Conservation (phyloP, 1,140 invertebrate species). For the Andrena cerasifolii region DNA sequence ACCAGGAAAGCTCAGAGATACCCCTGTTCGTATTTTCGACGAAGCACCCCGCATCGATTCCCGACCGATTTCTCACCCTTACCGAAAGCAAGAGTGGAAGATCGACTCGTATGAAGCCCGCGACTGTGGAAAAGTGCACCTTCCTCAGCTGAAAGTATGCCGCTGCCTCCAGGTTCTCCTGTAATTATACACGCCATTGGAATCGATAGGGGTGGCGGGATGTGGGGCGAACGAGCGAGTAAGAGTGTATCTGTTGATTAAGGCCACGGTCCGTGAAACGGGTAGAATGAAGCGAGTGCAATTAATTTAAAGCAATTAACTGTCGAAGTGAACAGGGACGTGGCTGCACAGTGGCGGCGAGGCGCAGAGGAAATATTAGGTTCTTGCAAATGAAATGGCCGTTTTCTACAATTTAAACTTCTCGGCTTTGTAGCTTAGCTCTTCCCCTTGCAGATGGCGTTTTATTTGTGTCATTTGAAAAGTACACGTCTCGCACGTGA, state of each 20-base stretch:
- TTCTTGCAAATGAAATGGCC: too few species aligned
- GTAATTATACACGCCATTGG: neutral
- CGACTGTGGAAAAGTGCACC: slow-evolving; percentile 53
- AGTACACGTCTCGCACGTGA: too few species aligned
- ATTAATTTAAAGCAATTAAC: slow-evolving; percentile 25
- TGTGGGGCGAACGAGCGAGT: neutral
- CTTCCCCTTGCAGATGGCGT: too few species aligned
- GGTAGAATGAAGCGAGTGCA: neutral
- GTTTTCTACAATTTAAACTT: too few species aligned
- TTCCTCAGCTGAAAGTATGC: slow-evolving; percentile 60
- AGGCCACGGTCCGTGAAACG: too few species aligned
- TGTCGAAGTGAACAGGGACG: neutral
- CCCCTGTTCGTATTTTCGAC: too few species aligned
- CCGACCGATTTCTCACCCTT: neutral
- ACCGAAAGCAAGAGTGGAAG: slow-evolving; percentile 62
- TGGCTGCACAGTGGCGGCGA: neutral
- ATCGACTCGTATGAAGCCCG: slow-evolving; percentile 61
- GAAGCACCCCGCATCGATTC: neutral
- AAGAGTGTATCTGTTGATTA: neutral
- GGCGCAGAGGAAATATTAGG: too few species aligned
- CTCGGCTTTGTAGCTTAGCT: too few species aligned
- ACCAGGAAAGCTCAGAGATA: too few species aligned
- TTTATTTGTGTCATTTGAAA: too few species aligned
- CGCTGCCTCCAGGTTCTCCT: slow-evolving; percentile 60
- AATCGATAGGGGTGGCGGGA: neutral